Conservation (phyloP, 2,888 invertebrate genomes). For the Drosophila mimetica region DNA sequence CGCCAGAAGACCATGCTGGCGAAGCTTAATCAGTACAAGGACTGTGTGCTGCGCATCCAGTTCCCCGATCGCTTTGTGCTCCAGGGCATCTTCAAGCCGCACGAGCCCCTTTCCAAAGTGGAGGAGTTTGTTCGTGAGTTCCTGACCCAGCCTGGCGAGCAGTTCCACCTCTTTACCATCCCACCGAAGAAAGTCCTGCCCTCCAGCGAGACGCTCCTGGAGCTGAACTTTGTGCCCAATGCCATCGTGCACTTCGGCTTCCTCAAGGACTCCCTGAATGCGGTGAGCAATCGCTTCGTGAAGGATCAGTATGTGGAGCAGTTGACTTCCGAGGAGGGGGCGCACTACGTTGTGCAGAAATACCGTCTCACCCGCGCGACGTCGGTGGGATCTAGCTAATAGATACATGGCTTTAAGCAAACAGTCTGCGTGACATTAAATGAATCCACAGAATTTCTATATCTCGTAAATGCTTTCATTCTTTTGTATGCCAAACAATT, state of each 20-base stretch:
- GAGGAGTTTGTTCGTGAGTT: conserved; percentile 90
- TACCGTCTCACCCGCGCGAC: conserved; percentile 84
- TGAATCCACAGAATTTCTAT: conserved; percentile 49
- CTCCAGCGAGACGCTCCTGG: conserved; percentile 87
- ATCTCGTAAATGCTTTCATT: neutral
- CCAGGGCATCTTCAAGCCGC: conserved; percentile 93
- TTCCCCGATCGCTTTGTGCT: conserved; percentile 94
- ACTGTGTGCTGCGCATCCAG: conserved; percentile 92
- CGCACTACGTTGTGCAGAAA: conserved; percentile 88
- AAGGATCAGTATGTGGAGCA: conserved; percentile 87
- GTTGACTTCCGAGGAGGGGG: conserved; percentile 88
- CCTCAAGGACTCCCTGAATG: conserved; percentile 75
- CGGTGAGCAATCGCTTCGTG: conserved; percentile 83
- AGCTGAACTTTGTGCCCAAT: conserved; percentile 91
- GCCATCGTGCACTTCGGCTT: conserved; percentile 90
- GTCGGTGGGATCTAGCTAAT: conserved; percentile 48
- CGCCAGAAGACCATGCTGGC: conserved; percentile 86
- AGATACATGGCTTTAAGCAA: conserved; percentile 73
- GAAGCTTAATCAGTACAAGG: conserved; percentile 89
- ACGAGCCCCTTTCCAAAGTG: conserved; percentile 89
- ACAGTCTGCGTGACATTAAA: conserved; percentile 64
- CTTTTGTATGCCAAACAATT: neutral
- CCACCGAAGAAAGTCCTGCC: conserved; percentile 91
- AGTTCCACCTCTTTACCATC: conserved; percentile 92
- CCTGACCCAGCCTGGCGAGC: conserved; percentile 87